Evolutionary conservation across 1,140 invertebrate genomes (phyloP).

Genomic region (Nylanderia fulva): DNA sequence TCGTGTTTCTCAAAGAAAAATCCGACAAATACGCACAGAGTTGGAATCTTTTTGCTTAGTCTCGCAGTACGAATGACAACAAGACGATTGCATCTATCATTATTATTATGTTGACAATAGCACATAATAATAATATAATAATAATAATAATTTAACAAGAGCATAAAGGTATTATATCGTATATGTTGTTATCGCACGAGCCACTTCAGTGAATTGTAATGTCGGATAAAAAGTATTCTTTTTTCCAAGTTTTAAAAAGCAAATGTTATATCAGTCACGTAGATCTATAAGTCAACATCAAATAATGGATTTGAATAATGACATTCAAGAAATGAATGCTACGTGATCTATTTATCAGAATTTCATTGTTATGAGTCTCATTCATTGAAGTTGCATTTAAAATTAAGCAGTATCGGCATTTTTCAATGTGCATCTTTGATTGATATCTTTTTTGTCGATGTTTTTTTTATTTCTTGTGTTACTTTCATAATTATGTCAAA

Average conservation of each 20-base stretch:
- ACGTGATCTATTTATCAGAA: constrained; percentile 26
- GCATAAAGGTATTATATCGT: not conserved
- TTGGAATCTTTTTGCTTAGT: too few relatives aligned
- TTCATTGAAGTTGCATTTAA: not conserved
- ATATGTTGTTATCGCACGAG: not conserved
- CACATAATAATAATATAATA: too few relatives aligned
- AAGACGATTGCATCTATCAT: too few relatives aligned
- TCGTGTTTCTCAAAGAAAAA: too few relatives aligned
- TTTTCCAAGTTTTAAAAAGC: constrained; percentile 10
- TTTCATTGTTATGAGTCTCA: constrained; percentile 22
- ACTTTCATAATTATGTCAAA: not conserved
- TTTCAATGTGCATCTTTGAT: not conserved
- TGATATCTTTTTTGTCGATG: not conserved
- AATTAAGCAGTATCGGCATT: constrained; percentile 15
- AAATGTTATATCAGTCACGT: constrained; percentile 35
- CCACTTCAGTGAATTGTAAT: constrained; percentile 18
- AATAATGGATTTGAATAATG: constrained; percentile 22
- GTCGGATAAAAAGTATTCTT: constrained; percentile 24
- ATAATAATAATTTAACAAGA: too few relatives aligned
- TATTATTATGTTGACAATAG: too few relatives aligned
- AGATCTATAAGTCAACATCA: constrained; percentile 34
- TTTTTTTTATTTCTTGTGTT: not conserved
- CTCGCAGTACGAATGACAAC: too few relatives aligned
- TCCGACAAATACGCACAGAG: too few relatives aligned
- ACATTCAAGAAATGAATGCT: constrained; percentile 17